A percentile compares a stretch with the other conserved stretches of the same genome.
Conservation (phyloP, 1,140 invertebrate genomes). For the Oedothorax gibbosus region DNA sequence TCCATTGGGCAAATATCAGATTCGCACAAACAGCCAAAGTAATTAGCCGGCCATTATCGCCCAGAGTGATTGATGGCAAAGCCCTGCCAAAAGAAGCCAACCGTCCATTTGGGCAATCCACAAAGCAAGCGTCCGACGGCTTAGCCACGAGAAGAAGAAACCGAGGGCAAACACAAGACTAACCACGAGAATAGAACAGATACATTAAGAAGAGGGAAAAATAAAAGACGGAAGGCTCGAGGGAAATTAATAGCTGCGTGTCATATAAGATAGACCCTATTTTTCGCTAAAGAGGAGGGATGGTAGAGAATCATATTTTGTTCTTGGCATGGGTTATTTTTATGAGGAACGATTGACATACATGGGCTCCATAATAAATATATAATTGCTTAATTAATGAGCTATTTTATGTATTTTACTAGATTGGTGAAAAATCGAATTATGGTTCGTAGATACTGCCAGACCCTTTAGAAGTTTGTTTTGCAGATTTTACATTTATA, state of each 20-base stretch:
- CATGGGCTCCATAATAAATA: too few species aligned
- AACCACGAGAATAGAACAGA: slow-evolving; percentile 48
- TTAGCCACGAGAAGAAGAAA: background rate
- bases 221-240: slow-evolving; percentile 37
- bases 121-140: background rate
- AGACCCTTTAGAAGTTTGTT: too few species aligned
- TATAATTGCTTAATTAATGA: too few species aligned
- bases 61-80: background rate
- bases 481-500: too few species aligned
- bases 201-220: slow-evolving; percentile 51
- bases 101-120: background rate
- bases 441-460: too few species aligned
- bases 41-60: background rate
- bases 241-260: slow-evolving; percentile 60
- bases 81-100: background rate
- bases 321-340: too few species aligned
- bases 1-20: too few species aligned
- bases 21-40: background rate
- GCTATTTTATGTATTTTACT: too few species aligned
- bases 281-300: slow-evolving; percentile 43
- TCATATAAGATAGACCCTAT: slow-evolving; percentile 59
- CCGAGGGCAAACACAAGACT: slow-evolving; percentile 39
- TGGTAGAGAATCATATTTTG: too few species aligned
- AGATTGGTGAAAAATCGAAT: too few species aligned
- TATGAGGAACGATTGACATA: too few species aligned